Percentiles rank a stretch among this genome's conserved stretches.
Evolutionary conservation across 2,888 invertebrate genomes (phyloP).

Genomic region (Dryobota labecula): DNA sequence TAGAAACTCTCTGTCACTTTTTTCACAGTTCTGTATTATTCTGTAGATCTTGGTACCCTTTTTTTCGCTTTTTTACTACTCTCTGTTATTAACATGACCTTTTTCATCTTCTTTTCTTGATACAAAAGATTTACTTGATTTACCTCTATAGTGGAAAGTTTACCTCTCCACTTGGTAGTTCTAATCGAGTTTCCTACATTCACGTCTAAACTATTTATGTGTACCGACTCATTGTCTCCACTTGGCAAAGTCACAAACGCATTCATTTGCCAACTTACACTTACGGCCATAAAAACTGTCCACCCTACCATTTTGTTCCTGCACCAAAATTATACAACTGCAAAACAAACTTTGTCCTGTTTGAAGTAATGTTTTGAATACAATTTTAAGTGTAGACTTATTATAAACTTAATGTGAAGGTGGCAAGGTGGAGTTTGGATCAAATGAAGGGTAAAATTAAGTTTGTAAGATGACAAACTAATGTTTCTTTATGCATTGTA

Average conservation of each 20-base stretch:
- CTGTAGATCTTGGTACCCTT: no score
- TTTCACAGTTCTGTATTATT: no score
- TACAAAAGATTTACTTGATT: background rate
- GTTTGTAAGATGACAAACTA: constrained; percentile 63
- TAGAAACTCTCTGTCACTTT: no score
- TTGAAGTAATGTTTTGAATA: constrained; percentile 67
- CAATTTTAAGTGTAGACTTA: constrained; percentile 44
- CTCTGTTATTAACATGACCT: background rate
- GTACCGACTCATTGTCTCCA: constrained; percentile 75
- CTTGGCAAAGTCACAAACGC: constrained; percentile 76
- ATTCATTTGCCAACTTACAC: constrained; percentile 58
- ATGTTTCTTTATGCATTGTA: constrained; percentile 76
- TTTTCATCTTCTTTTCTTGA: background rate
- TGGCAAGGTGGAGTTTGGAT: constrained; percentile 52
- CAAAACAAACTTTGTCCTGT: constrained; percentile 44
- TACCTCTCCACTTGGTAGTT: constrained; percentile 10
- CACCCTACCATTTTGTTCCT: constrained; percentile 24
- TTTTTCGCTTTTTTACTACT: background rate
- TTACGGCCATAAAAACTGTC: constrained; percentile 41
- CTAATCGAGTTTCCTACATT: constrained; percentile 66
- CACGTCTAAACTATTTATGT: constrained; percentile 71
- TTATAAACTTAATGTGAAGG: constrained; percentile 5
- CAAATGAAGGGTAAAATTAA: constrained; percentile 14
- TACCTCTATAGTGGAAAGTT: background rate
- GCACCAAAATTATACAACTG: constrained; percentile 46